Evolutionary conservation across 1,140 invertebrate species (phyloP).

Genomic region (Heliconius himera): DNA sequence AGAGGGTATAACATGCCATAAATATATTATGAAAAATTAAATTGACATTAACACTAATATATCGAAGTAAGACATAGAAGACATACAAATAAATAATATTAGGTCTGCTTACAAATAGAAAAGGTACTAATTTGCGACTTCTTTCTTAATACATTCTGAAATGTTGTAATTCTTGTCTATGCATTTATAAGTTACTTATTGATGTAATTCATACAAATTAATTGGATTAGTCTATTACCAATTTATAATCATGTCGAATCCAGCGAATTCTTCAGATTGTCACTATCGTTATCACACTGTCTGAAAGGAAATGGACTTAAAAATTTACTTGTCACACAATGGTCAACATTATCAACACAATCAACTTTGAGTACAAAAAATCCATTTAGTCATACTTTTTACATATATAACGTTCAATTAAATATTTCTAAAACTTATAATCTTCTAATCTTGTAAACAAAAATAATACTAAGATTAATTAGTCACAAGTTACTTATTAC

Average conservation of each 20-base stretch:
- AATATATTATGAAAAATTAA: not conserved
- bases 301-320: constrained; percentile 66
- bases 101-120: not conserved
- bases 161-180: constrained; percentile 8
- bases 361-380: not conserved
- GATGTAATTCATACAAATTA: not conserved
- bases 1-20: not conserved
- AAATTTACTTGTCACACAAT: constrained; percentile 38
- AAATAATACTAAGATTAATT: constrained; percentile 60
- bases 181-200: not conserved
- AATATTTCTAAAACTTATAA: not conserved
- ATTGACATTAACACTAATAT: not conserved
- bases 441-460: constrained; percentile 42
- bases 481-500: constrained; percentile 56
- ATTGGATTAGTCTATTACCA: constrained; percentile 33
- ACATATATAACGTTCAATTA: not conserved
- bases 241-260: constrained; percentile 36
- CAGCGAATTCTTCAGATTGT: constrained; percentile 64
- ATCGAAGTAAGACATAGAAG: not conserved
- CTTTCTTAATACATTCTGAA: not conserved
- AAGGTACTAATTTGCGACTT: not conserved
- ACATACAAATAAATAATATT: not conserved
- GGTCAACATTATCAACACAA: constrained; percentile 26
- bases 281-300: constrained; percentile 73
- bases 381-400: not conserved